Base-by-base conservation (phyloP, 2,113 vertebrate species). In the Upupa epops region DNA sequence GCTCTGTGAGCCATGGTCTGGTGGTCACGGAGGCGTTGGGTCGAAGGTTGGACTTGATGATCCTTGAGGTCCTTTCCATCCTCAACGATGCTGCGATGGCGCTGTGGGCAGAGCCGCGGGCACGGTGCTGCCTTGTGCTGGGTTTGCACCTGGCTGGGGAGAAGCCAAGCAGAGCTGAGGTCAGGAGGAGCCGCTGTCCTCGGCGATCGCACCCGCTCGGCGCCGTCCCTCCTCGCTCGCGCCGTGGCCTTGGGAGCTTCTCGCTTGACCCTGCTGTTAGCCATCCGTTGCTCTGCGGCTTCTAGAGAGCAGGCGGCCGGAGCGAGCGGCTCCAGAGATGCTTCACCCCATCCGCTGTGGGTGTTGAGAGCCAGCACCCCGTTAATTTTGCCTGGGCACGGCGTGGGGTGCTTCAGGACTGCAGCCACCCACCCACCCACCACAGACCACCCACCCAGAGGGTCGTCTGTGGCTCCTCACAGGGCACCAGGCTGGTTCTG, bases 321-420 rank as follows among this genome's bases (percentile, higher is more conserved):
- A 65, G 84, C 20, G 12, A 54, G 10, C 3, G 2, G 69, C 34
- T 1, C 2, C 8, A 1, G 49, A 20, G 29, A 2, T 0, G 28
- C 63, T 15, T 18, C 3, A 7, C 21, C 48, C 40, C 5, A 0
- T 3, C 14, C 1, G 32, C 17, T 3, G 6, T 8, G 0, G 3
- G 34, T 3, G 0, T 2, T 4, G 56, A 5, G 56, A 25, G 85
- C 26, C 15, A 66, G 31, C 3, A 3, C 7, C 1, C 77, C 84
- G 34, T 95, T 68, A 88, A 89, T 84, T 81, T 86, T 95, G 74
- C 54, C 69, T 8, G 8, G 79, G 37, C 56, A 17, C 19, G 21
- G 86, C 2, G 10, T 2, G 13, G 42, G 34, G 85, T 17, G 13
- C 52, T 51, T 94, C 58, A 69, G 92, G 88, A 76, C 94, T 94